phyloP scores from a whole-genome alignment of 2,888 invertebrate species.

The Adelphocoris suturalis region DNA sequence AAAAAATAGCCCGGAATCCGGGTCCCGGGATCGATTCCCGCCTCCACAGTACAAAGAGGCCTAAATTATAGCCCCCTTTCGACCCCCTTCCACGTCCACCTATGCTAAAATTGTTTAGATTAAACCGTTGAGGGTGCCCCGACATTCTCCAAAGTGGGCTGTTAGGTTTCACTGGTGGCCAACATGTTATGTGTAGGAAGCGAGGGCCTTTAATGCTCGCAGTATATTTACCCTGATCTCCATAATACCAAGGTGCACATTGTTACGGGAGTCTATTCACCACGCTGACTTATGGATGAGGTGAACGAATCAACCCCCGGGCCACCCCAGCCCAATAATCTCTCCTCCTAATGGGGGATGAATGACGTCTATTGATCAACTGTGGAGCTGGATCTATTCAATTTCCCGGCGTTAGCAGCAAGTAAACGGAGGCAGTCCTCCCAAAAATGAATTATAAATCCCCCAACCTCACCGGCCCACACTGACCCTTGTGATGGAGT shows the following conservation, averaged over 20 bases:
- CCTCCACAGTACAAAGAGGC: slow-evolving; percentile 26
- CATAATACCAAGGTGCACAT: slow-evolving; percentile 49
- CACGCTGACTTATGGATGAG: slow-evolving; percentile 46
- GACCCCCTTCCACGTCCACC: slow-evolving; percentile 1
- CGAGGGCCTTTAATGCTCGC: slow-evolving; percentile 17
- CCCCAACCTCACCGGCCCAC: too few species aligned
- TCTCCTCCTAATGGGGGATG: not conserved
- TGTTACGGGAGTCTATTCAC: slow-evolving; percentile 44
- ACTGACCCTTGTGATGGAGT: too few species aligned
- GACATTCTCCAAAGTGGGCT: slow-evolving; percentile 54
- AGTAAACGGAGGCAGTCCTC: not conserved
- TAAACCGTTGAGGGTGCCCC: slow-evolving; percentile 40
- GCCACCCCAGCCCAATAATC: not conserved
- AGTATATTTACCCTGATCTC: slow-evolving; percentile 51
- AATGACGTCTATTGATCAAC: slow-evolving; percentile 20
- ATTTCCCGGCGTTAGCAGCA: not conserved
- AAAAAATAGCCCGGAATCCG: slow-evolving; percentile 22
- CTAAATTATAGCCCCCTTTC: slow-evolving; percentile 42
- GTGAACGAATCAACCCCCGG: slow-evolving; percentile 5
- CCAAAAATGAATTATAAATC: slow-evolving; percentile 12
- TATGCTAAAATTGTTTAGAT: slow-evolving; percentile 54
- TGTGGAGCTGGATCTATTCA: not conserved
- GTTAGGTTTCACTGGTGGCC: slow-evolving; percentile 48
- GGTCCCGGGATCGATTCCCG: slow-evolving; percentile 21
- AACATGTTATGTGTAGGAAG: slow-evolving; percentile 50